phyloP scores from a whole-genome alignment of 2,113 vertebrate genomes.

The Smithornis capensis region DNA sequence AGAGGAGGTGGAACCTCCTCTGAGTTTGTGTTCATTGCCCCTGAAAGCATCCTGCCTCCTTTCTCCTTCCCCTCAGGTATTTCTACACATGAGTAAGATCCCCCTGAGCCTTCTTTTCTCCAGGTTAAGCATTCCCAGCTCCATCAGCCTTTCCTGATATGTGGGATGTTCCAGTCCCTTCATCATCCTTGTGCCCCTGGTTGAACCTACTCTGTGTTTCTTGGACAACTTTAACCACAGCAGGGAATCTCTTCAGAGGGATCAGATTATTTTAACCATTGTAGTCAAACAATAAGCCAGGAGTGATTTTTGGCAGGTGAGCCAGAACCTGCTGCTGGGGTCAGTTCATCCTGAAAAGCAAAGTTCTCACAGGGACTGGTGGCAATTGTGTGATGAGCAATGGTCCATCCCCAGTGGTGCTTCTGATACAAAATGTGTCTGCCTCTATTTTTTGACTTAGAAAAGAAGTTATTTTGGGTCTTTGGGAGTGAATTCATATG shows the following conservation, averaged over 20 bases:
- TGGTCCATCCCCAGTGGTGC: not conserved
- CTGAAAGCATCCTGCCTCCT: not conserved
- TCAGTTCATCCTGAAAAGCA: not conserved
- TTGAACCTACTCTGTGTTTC: not conserved
- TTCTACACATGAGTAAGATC: not conserved
- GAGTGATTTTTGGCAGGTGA: not conserved
- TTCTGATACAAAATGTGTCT: not conserved
- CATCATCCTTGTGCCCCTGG: not conserved
- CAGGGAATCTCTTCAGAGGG: not conserved
- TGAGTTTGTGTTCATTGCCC: not conserved
- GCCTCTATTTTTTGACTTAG: not conserved
- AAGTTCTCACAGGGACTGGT: not conserved
- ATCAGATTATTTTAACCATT: not conserved
- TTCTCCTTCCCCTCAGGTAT: not conserved
- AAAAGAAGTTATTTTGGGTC: not conserved
- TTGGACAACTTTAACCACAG: not conserved
- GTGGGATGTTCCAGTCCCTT: not conserved
- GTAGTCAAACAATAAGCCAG: not conserved
- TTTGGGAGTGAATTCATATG: not conserved
- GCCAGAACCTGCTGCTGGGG: not conserved
- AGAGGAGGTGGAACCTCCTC: not conserved
- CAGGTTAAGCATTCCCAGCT: not conserved
- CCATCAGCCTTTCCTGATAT: not conserved
- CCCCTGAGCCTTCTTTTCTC: not conserved
- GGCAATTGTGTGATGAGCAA: not conserved